A percentile compares a stretch with the other conserved stretches of the same genome.
phyloP scores from a whole-genome alignment of 2,113 vertebrate species.

The Alaudala cheleensis region DNA sequence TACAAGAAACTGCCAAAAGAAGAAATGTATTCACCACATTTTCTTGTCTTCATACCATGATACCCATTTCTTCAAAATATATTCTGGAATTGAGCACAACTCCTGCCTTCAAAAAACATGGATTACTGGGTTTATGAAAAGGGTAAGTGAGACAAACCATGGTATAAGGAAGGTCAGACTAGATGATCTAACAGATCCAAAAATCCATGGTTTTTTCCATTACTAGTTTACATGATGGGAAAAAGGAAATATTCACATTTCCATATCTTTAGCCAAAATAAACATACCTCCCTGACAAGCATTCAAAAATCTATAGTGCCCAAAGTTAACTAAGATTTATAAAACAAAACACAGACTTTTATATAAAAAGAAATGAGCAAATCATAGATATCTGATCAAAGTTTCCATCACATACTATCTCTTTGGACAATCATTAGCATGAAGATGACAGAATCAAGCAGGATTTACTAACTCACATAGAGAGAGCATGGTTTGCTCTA shows the following conservation, averaged over 20 bases:
- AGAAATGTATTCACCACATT: neutral
- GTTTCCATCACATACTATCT: neutral
- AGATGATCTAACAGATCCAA: neutral
- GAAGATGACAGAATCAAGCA: neutral
- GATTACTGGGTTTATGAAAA: neutral
- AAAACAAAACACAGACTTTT: conserved; percentile 18
- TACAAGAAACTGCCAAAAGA: neutral
- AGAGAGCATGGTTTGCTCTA: neutral
- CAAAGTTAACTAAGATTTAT: conserved; percentile 17
- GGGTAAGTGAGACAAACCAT: neutral
- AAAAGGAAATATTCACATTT: conserved; percentile 52
- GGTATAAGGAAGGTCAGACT: neutral
- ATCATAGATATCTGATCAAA: neutral
- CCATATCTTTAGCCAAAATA: conserved; percentile 62
- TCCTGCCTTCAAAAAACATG: neutral
- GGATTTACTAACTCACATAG: neutral
- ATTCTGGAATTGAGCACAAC: neutral
- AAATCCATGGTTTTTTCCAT: conserved; percentile 51
- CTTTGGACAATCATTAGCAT: neutral
- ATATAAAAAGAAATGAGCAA: neutral
- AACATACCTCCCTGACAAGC: conserved; percentile 58
- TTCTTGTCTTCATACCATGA: neutral
- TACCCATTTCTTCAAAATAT: neutral
- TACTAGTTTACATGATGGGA: conserved; percentile 66
- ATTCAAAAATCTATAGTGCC: conserved; percentile 42